phyloP scores from a whole-genome alignment of 2,888 invertebrate species.

The Aporophyla nigra region DNA sequence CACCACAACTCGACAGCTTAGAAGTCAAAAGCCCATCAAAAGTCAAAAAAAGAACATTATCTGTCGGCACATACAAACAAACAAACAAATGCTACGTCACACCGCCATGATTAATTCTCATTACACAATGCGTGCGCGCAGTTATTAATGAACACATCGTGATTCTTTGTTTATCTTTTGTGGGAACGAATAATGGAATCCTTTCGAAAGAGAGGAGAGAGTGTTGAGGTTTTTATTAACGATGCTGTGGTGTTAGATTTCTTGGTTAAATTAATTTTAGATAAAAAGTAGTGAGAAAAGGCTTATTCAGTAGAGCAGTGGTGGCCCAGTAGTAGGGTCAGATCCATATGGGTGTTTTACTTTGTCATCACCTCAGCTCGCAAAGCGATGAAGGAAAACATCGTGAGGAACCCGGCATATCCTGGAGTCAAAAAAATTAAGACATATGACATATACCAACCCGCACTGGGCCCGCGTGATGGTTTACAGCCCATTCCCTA shows the following conservation, averaged over 20 bases:
- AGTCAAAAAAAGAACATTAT: constrained; percentile 33
- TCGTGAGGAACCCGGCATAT: too few species aligned
- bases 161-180: constrained; percentile 56
- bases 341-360: too few species aligned
- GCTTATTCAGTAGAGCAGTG: not conserved
- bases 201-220: constrained; percentile 29
- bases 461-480: too few species aligned
- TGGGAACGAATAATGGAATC: constrained; percentile 46
- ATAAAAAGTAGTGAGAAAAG: not conserved
- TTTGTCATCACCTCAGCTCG: too few species aligned
- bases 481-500: too few species aligned
- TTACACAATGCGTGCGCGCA: constrained; percentile 60
- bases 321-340: too few species aligned
- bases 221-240: constrained; percentile 28
- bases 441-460: too few species aligned
- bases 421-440: too few species aligned
- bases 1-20: not conserved
- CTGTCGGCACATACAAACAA: constrained; percentile 58
- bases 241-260: constrained; percentile 13
- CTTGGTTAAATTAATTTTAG: not conserved
- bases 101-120: constrained; percentile 60
- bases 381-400: too few species aligned
- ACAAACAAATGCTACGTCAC: constrained; percentile 62
- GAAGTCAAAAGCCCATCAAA: constrained; percentile 13
- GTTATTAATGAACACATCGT: constrained; percentile 61